Evolutionary conservation across 1,140 invertebrate species (phyloP).

Genomic region (Brachionus koreanus): DNA sequence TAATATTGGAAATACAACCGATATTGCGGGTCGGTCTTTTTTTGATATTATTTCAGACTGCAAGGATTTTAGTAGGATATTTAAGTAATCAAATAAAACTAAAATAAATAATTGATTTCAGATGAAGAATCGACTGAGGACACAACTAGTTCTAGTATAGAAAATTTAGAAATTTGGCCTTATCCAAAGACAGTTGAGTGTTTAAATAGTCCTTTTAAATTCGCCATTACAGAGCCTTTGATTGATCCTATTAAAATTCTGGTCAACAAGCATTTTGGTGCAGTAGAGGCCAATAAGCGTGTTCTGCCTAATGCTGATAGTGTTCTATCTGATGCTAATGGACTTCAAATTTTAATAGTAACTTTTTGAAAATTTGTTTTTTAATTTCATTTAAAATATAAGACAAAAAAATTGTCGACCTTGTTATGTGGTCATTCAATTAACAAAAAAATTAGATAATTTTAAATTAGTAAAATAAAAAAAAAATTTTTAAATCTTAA

Average conservation of each 20-base stretch:
- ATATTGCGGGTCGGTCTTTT: constrained; percentile 13
- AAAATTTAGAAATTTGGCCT: constrained; percentile 2
- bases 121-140: neutral
- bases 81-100: neutral
- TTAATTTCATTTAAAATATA: no score
- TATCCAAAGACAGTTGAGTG: neutral
- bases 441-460: no score
- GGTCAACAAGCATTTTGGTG: neutral
- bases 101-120: neutral
- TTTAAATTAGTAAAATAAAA: no score
- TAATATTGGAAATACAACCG: neutral
- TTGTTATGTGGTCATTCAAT: no score
- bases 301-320: constrained; percentile 30
- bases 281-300: constrained; percentile 6
- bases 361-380: no score
- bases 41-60: constrained; percentile 33
- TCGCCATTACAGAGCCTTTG: neutral
- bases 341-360: constrained; percentile 41
- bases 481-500: no score
- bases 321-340: neutral
- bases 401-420: no score
- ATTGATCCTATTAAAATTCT: constrained; percentile 12
- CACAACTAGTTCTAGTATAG: neutral
- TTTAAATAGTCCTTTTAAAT: neutral
- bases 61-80: constrained; percentile 15